Evolutionary conservation across 2,888 invertebrate genomes (phyloP), one percentile per base, ranked within the genome.

Genomic region (Cantharis flavilabris): DNA sequence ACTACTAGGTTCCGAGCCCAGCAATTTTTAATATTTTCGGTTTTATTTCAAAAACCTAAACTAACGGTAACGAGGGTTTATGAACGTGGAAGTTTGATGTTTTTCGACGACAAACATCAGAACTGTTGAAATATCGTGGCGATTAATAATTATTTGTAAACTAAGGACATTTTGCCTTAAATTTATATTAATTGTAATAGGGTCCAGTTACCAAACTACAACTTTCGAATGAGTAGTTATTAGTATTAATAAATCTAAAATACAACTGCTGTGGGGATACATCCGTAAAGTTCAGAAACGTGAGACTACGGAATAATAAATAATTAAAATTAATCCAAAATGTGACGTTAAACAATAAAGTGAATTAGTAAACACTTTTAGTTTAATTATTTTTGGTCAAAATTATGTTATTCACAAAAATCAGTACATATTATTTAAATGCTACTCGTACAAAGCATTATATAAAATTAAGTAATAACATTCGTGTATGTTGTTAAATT

Each of bases 161-260:
- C 49, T 49, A 49, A 49, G 49, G n/a, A 49, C 49, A n/a, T 49
- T 49, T n/a, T 49, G 49, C 49, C 7, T 67, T 23, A 69, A 69
- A 69, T 69, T 69, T 69, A 69, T 69, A 23, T 67, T 67, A 23
- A 67, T 67, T 67, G 23, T 64, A 67, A 67, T 23, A 13, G 23
- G 64, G 64, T 64, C 20, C 16, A 64, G 64, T 64, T 64, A 20
- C 64, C 13, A 26, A 67, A 67, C 20, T 69, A 69, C n/a, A 23
- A 73, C 73, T 62, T 73, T 23, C 62, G 67, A 73, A 71, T 71
- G 70, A 74, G 62, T 69, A 76, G 67, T 71, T 69, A 63, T 23
- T 30, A 26, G 62, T 72, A 76, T 76, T 77, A 72, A 77, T 77
- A 75, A 73, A 75, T 75, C 69, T 75, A 77, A 77, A 72, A 77